Conservation (phyloP, 2,113 vertebrate species). For the Rattus norvegicus region DNA sequence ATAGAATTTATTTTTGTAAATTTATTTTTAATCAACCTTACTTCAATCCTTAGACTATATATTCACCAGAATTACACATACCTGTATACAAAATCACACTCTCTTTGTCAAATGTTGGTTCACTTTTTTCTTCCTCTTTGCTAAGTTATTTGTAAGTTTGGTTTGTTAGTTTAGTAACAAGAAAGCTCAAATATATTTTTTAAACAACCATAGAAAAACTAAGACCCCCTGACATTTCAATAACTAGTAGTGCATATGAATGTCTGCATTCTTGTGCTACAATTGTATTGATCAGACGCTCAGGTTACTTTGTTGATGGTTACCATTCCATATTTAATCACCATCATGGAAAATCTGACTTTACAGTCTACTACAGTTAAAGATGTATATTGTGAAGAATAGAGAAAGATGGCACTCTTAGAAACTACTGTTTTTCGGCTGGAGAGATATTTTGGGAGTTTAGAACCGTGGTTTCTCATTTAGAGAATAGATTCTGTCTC, state of each 20-base stretch:
- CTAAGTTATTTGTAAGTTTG: neutral
- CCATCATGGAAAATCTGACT: neutral
- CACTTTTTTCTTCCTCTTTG: neutral
- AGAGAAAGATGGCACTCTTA: neutral
- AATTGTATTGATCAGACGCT: neutral
- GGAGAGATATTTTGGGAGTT: no score
- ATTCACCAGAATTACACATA: neutral
- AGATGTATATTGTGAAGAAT: neutral
- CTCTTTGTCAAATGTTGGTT: neutral
- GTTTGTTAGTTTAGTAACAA: neutral
- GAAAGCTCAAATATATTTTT: neutral
- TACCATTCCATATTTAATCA: neutral
- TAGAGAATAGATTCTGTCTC: neutral
- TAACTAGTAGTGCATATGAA: neutral
- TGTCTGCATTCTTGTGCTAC: neutral
- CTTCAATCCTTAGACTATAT: neutral
- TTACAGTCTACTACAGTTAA: neutral
- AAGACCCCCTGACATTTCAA: neutral
- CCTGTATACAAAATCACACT: rapidly evolving
- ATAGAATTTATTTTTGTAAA: neutral
- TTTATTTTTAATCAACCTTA: neutral
- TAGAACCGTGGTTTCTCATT: neutral
- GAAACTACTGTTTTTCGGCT: neutral
- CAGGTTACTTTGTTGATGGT: neutral
- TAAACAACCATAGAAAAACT: neutral